Conservation (phyloP, 2,797 vertebrate species). For the Podargus strigoides region DNA sequence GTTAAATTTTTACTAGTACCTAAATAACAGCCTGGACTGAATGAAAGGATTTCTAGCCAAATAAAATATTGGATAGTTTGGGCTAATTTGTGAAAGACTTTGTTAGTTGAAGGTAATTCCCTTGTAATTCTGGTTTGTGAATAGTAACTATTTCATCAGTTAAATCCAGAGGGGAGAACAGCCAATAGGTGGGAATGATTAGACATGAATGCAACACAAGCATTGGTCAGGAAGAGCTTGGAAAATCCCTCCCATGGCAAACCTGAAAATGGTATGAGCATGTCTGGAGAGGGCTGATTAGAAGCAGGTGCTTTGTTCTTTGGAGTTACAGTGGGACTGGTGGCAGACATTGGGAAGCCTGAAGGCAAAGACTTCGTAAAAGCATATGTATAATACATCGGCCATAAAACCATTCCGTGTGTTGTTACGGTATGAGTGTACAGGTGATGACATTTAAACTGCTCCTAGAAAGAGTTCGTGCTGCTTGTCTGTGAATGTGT, state of each 20-base stretch:
- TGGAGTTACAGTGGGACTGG: background rate
- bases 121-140: background rate
- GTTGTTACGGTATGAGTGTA: rapidly evolving
- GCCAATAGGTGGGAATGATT: background rate
- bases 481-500: background rate
- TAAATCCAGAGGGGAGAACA: background rate
- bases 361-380: background rate
- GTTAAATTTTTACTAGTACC: background rate
- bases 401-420: background rate
- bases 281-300: background rate
- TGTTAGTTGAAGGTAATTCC: background rate
- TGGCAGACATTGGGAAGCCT: background rate
- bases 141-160: background rate
- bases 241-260: background rate
- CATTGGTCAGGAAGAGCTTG: background rate
- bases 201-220: background rate
- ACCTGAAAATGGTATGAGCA: background rate
- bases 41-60: background rate
- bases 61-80: background rate
- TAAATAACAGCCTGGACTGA: background rate
- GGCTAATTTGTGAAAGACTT: background rate
- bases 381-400: background rate
- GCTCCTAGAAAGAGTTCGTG: background rate
- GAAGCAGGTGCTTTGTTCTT: background rate
- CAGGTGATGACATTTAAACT: background rate